These are phyloP conservation scores for Strongylocentrotus purpuratus DNA, from an alignment of 35 echinoderm and acorn worm species.

Conservation along the genomic window DNA sequence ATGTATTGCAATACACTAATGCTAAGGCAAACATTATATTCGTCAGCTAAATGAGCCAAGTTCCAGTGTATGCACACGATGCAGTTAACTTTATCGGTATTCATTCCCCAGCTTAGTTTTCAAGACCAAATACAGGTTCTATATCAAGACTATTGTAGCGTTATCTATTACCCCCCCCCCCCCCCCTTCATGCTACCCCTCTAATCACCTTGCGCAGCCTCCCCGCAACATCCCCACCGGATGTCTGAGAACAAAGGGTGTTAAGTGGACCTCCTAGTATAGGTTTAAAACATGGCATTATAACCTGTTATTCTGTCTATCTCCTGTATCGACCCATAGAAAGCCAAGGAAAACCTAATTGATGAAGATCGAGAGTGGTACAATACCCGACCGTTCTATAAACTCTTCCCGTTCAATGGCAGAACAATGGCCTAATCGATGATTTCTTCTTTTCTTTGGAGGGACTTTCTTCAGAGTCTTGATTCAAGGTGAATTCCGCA, in stretches of 20 bases:
- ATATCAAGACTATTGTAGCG: not conserved
- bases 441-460: not conserved
- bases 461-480: not conserved
- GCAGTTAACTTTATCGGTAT: not conserved
- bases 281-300: slow-evolving; percentile 19
- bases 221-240: slow-evolving; percentile 19
- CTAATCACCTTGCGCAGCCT: not conserved
- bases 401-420: not conserved
- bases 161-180: not conserved
- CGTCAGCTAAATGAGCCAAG: not conserved
- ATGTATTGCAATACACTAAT: not conserved
- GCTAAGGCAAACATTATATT: not conserved
- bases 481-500: slow-evolving; percentile 37
- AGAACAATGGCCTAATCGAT: slow-evolving; percentile 9
- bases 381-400: slow-evolving; percentile 18
- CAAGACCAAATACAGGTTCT: not conserved
- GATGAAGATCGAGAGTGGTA: not conserved
- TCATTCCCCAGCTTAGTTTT: not conserved
- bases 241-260: slow-evolving; percentile 4
- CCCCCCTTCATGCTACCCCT: not conserved
- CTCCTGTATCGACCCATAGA: not conserved
- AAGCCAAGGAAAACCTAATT: not conserved
- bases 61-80: not conserved
- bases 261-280: slow-evolving; percentile 14
- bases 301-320: not conserved